These are phyloP conservation scores for Lathamus discolor DNA, from an alignment of 2,113 vertebrate genomes.

Conservation along the genomic window DNA sequence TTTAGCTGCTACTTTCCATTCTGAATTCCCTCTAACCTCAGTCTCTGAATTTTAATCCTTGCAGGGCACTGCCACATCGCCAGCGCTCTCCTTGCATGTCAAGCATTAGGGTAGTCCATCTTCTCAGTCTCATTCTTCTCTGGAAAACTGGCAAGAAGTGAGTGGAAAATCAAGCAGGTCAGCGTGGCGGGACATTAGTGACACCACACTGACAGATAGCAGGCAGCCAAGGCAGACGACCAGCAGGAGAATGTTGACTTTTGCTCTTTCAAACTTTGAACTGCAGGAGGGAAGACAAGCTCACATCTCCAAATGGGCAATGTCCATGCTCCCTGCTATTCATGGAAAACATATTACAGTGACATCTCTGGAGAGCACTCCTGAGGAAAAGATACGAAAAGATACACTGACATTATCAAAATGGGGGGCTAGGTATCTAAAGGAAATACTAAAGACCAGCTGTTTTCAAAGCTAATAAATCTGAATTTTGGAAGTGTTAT, in stretches of 20 bases:
- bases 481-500: background rate
- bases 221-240: background rate
- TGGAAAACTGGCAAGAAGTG: slow-evolving; percentile 13
- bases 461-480: background rate
- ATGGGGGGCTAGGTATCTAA: rapidly evolving
- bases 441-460: background rate
- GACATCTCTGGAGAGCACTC: background rate
- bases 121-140: background rate
- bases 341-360: background rate
- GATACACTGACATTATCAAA: background rate
- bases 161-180: slow-evolving; percentile 39
- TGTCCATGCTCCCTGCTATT: background rate
- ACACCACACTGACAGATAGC: background rate
- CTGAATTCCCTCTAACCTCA: background rate
- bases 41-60: background rate
- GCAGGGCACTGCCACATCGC: background rate
- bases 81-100: background rate
- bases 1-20: background rate
- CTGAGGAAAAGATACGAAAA: background rate
- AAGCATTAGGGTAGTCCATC: background rate
- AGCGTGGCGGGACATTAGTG: background rate
- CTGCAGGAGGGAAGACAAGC: slow-evolving; percentile 26
- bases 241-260: background rate
- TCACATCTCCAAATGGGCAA: background rate
- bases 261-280: slow-evolving; percentile 62